Evolutionary conservation across 2,888 invertebrate species (phyloP).

Genomic region (Diarsia dahlii): DNA sequence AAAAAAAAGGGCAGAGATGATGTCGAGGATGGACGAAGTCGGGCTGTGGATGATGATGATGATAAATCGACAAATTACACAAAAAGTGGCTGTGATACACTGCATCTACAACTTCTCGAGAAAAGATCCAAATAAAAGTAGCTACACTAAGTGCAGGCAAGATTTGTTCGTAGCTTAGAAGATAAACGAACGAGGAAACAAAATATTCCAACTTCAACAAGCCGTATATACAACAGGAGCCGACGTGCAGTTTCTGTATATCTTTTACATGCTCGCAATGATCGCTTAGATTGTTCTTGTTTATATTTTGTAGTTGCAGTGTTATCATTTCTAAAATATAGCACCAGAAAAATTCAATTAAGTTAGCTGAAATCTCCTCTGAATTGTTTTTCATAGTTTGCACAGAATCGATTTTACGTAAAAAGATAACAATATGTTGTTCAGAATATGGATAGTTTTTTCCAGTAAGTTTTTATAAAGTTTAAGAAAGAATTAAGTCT

Average conservation of each 20-base stretch:
- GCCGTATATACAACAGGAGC: constrained; percentile 15
- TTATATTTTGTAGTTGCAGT: constrained; percentile 17
- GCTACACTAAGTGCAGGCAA: constrained; percentile 6
- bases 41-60: too few species aligned
- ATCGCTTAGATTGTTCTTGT: constrained; percentile 32
- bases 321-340: constrained; percentile 29
- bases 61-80: not conserved
- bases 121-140: not conserved
- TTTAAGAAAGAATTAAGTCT: not conserved
- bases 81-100: not conserved
- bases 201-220: constrained; percentile 20
- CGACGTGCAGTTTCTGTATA: constrained; percentile 30
- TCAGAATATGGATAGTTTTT: not conserved
- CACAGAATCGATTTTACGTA: not conserved
- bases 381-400: not conserved
- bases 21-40: too few species aligned
- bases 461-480: not conserved
- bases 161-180: constrained; percentile 27
- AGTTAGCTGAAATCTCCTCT: not conserved
- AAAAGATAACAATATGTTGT: not conserved
- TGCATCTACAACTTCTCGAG: not conserved
- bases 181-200: constrained; percentile 23
- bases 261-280: constrained; percentile 33
- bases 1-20: too few species aligned
- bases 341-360: constrained; percentile 7